These are phyloP conservation scores for Diploptera punctata DNA, from an alignment of 2,888 invertebrate species.

Conservation along the genomic window DNA sequence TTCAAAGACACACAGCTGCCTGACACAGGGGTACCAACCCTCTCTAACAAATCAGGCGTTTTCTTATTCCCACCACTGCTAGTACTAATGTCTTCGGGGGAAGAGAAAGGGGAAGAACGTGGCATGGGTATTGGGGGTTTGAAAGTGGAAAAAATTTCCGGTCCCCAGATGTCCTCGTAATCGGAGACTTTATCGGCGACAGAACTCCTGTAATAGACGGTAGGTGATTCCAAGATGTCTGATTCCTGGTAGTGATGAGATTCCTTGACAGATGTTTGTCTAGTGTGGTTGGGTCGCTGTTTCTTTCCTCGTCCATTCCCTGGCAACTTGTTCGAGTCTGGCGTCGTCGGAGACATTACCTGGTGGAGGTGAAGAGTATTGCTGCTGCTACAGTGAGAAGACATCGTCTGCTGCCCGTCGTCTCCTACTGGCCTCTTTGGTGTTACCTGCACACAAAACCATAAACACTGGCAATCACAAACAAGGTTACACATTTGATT, in stretches of 20 bases:
- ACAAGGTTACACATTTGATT: too few relatives aligned
- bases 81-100: constrained; percentile 44
- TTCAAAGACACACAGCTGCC: constrained; percentile 37
- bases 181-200: constrained; percentile 84
- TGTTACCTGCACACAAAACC: constrained; percentile 42
- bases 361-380: constrained; percentile 45
- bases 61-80: constrained; percentile 36
- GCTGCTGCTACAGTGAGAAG: constrained; percentile 49
- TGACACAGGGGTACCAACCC: constrained; percentile 39
- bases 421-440: constrained; percentile 50
- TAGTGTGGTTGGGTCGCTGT: constrained; percentile 54
- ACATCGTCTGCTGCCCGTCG: constrained; percentile 48
- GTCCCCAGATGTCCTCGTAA: constrained; percentile 94
- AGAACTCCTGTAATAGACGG: constrained; percentile 83
- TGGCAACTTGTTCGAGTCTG: constrained; percentile 47
- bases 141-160: constrained; percentile 56
- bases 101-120: constrained; percentile 46
- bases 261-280: constrained; percentile 53
- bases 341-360: constrained; percentile 43
- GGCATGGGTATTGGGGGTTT: constrained; percentile 46
- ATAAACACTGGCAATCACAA: too few relatives aligned
- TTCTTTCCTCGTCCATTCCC: constrained; percentile 45
- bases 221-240: constrained; percentile 83
- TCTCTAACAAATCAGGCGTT: constrained; percentile 47
- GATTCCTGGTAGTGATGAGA: constrained; percentile 69